These are phyloP conservation scores for Auanema sp. DNA, from an alignment of 2,888 invertebrate species.

Conservation along the genomic window DNA sequence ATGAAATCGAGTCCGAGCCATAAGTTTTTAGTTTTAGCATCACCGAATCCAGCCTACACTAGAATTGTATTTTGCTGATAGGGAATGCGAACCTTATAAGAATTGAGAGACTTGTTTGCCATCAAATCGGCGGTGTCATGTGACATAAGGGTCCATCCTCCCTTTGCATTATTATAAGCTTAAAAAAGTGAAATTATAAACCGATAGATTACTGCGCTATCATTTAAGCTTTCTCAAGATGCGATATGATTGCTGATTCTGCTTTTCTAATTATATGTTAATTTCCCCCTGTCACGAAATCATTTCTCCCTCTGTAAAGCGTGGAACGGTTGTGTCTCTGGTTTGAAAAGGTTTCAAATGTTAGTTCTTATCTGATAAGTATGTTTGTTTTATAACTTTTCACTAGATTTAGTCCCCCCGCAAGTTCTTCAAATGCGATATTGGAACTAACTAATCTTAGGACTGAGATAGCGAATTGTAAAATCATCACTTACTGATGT, in stretches of 20 bases:
- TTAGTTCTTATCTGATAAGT: no score
- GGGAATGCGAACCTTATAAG: slow-evolving; percentile 7
- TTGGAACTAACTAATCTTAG: no score
- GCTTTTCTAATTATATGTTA: background rate
- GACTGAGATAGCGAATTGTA: no score
- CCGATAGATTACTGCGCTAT: background rate
- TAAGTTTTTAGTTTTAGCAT: slow-evolving; percentile 22
- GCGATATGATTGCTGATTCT: background rate
- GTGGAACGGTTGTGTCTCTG: no score
- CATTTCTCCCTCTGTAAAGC: no score
- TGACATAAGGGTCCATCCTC: slow-evolving; percentile 50
- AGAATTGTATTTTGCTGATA: slow-evolving; percentile 11
- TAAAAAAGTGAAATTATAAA: background rate
- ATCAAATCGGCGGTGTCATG: slow-evolving; percentile 26
- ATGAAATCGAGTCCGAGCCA: slow-evolving; percentile 51
- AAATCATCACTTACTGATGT: slow-evolving; percentile 2
- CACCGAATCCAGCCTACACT: slow-evolving; percentile 38
- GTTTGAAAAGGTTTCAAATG: no score
- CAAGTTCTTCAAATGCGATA: no score
- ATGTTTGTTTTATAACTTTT: no score
- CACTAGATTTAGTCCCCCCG: background rate
- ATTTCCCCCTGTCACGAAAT: background rate
- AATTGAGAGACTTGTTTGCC: slow-evolving; percentile 24
- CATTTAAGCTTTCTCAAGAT: background rate
- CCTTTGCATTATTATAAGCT: slow-evolving; percentile 21